Evolutionary conservation across 2,113 vertebrate species (phyloP).

Genomic region (Salvelinus sp.): DNA sequence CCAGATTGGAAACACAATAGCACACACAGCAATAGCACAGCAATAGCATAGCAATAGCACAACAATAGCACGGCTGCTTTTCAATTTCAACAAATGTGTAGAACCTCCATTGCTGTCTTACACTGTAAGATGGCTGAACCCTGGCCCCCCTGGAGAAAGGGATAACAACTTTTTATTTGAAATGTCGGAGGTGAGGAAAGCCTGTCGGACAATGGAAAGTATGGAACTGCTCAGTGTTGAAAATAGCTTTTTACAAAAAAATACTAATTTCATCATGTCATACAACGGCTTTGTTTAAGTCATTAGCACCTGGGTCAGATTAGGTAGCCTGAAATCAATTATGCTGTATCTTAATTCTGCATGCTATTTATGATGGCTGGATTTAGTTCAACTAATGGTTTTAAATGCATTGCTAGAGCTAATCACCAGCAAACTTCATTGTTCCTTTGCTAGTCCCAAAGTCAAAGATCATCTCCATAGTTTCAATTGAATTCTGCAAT

Average conservation of each 20-base stretch:
- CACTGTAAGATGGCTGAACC: not conserved
- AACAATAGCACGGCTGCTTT: too few species aligned
- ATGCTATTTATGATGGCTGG: slow-evolving; percentile 67
- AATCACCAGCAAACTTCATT: slow-evolving; percentile 48
- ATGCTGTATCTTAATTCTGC: slow-evolving; percentile 53
- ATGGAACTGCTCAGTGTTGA: not conserved
- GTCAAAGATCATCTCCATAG: slow-evolving; percentile 35
- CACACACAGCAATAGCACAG: too few species aligned
- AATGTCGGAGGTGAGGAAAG: not conserved
- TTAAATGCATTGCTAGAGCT: slow-evolving; percentile 66
- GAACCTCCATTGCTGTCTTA: not conserved
- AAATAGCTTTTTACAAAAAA: not conserved
- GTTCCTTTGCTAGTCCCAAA: slow-evolving; percentile 35
- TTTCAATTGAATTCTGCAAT: slow-evolving; percentile 24
- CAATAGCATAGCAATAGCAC: too few species aligned
- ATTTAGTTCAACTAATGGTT: slow-evolving; percentile 58
- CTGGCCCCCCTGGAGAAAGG: not conserved
- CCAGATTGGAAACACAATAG: too few species aligned
- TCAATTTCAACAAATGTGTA: too few species aligned
- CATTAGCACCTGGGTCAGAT: slow-evolving; percentile 16
- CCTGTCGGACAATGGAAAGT: not conserved
- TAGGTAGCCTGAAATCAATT: slow-evolving; percentile 14
- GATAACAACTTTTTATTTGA: not conserved
- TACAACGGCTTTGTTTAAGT: slow-evolving; percentile 13
- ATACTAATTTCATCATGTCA: slow-evolving; percentile 7